Conservation (phyloP, 2,113 vertebrate genomes). For the Myodes glareolus region DNA sequence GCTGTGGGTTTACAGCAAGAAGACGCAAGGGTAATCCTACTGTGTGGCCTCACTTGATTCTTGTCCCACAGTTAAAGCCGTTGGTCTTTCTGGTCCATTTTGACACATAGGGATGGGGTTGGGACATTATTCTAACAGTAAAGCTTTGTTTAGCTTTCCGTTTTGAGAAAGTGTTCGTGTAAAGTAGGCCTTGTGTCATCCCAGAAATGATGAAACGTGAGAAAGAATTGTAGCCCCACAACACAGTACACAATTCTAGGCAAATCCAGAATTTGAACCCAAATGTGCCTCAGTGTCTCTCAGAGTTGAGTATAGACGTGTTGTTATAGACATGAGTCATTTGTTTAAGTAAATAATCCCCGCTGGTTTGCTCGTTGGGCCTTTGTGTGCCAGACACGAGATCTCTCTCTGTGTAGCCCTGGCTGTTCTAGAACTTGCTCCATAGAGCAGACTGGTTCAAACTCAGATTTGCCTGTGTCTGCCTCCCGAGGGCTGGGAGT, state of each 20-base stretch:
- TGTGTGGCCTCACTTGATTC: neutral
- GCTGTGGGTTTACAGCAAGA: slow-evolving; percentile 91
- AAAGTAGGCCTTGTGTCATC: neutral
- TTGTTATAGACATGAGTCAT: neutral
- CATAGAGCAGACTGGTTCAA: neutral
- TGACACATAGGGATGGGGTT: neutral
- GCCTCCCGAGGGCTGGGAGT: neutral
- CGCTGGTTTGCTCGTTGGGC: neutral
- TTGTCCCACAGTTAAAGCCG: neutral
- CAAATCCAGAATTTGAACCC: neutral
- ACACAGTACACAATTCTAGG: neutral
- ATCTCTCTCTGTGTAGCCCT: neutral
- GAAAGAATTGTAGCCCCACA: neutral
- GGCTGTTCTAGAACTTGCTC: neutral
- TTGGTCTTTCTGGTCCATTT: slow-evolving; percentile 18
- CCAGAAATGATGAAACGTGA: neutral
- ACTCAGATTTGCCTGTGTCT: neutral
- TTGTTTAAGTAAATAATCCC: neutral
- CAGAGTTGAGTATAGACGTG: neutral
- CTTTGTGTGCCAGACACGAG: neutral
- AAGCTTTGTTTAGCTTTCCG: neutral
- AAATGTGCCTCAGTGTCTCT: neutral
- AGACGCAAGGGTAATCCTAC: slow-evolving; percentile 91
- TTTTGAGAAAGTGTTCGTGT: neutral
- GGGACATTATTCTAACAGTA: neutral